Evolutionary conservation across 2,888 invertebrate genomes (phyloP).

Genomic region (Dolichomitus sp.): DNA sequence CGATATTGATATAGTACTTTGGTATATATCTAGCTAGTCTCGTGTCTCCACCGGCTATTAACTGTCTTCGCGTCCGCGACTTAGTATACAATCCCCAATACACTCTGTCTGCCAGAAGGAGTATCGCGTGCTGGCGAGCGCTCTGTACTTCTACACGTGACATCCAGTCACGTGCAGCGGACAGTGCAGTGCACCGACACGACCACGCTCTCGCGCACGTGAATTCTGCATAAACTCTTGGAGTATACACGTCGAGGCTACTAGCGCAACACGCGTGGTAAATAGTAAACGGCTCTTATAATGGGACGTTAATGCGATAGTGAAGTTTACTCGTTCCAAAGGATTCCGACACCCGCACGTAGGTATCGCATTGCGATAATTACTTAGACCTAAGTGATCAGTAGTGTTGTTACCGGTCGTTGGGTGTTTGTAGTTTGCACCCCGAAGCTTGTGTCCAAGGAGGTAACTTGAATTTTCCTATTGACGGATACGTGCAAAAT

Average conservation of each 20-base stretch:
- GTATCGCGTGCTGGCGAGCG: conserved; percentile 67
- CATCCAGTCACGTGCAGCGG: conserved; percentile 81
- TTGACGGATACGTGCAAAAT: conserved; percentile 21
- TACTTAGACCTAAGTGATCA: conserved; percentile 10
- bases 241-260: conserved; percentile 22
- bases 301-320: conserved; percentile 59
- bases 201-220: conserved; percentile 82
- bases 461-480: neutral
- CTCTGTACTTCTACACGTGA: conserved; percentile 77
- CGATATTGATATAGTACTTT: conserved; percentile 4
- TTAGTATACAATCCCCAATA: conserved; percentile 24
- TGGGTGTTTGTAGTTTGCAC: conserved; percentile 8
- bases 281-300: conserved; percentile 56
- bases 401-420: neutral
- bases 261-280: conserved; percentile 32
- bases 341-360: conserved; percentile 38
- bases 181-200: conserved; percentile 73
- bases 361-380: conserved; percentile 31
- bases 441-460: neutral
- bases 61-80: conserved; percentile 53
- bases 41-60: conserved; percentile 59
- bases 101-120: conserved; percentile 30
- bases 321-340: conserved; percentile 43
- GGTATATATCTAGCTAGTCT: conserved; percentile 48
- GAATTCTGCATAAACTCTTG: conserved; percentile 73